phyloP scores from a whole-genome alignment of 2,113 vertebrate species.

The Crocuta crocuta region DNA sequence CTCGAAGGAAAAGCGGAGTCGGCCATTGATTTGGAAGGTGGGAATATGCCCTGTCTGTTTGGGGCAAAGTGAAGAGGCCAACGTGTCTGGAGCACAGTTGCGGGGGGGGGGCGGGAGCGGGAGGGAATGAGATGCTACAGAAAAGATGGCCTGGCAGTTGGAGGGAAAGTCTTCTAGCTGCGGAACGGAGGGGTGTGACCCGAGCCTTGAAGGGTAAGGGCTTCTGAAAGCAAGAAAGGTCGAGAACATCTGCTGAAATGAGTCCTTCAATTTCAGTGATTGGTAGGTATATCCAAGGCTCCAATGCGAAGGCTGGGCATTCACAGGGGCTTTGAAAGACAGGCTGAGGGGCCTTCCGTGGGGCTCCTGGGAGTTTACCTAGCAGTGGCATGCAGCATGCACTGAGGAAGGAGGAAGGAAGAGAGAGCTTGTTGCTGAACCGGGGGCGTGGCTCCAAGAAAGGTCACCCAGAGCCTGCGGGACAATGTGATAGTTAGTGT shows the following conservation, averaged over 20 bases:
- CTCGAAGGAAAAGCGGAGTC: background rate
- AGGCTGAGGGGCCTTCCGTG: background rate
- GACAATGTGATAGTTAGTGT: fast-evolving
- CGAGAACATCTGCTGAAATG: fast-evolving
- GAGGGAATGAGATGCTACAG: background rate
- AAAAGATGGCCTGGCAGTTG: background rate
- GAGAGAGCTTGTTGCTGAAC: background rate
- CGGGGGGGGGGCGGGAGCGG: background rate
- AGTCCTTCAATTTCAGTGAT: background rate
- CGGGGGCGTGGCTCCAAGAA: no score
- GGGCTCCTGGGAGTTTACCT: background rate
- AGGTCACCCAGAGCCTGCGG: background rate
- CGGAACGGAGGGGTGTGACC: no score
- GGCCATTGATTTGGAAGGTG: background rate
- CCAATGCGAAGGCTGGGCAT: background rate
- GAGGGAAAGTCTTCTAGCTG: background rate
- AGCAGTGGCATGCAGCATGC: background rate
- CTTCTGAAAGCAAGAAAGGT: background rate
- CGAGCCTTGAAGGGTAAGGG: background rate
- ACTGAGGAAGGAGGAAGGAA: background rate
- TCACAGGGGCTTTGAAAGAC: background rate
- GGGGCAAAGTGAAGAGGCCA: background rate
- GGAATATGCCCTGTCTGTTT: background rate
- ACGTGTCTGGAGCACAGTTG: background rate
- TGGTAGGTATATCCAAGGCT: no score